Conservation (phyloP, 2,888 invertebrate genomes). For the Sipunculus nudus region DNA sequence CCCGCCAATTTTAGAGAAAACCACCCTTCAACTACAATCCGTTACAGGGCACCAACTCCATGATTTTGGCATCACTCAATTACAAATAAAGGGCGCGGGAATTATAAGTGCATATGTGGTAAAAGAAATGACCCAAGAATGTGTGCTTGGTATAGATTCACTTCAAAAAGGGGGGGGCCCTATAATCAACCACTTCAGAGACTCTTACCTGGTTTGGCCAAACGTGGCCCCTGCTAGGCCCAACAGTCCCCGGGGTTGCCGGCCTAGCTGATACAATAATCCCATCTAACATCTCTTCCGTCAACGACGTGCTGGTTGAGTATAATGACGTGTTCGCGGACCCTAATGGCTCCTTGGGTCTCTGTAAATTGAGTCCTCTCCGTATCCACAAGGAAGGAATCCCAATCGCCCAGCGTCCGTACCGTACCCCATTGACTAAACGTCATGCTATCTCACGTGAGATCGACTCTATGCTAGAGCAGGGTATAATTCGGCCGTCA, state of each 20-base stretch:
- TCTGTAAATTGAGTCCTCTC: too few species aligned
- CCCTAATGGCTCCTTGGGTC: neutral
- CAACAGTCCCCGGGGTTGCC: neutral
- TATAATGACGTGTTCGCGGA: conserved; percentile 9
- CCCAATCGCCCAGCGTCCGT: conserved; percentile 7
- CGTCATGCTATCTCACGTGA: neutral
- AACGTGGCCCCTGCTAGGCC: neutral
- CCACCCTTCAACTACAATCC: neutral
- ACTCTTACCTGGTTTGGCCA: neutral
- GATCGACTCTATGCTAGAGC: conserved; percentile 9
- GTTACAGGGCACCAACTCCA: neutral
- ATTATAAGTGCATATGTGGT: neutral
- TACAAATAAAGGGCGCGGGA: neutral
- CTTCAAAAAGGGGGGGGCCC: neutral
- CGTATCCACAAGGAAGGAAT: too few species aligned
- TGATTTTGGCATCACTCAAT: neutral
- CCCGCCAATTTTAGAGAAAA: neutral
- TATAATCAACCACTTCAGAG: neutral
- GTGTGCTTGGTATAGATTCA: neutral
- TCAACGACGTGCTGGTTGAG: neutral
- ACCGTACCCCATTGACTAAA: conserved; percentile 7
- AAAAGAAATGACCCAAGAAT: neutral
- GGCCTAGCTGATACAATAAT: neutral
- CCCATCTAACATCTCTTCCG: neutral
- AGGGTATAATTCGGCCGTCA: conserved; percentile 10